Percentiles rank a stretch among this genome's conserved stretches.
These are phyloP conservation scores for Menidia menidia DNA, from an alignment of 2,797 vertebrate genomes.

Conservation along the genomic window DNA sequence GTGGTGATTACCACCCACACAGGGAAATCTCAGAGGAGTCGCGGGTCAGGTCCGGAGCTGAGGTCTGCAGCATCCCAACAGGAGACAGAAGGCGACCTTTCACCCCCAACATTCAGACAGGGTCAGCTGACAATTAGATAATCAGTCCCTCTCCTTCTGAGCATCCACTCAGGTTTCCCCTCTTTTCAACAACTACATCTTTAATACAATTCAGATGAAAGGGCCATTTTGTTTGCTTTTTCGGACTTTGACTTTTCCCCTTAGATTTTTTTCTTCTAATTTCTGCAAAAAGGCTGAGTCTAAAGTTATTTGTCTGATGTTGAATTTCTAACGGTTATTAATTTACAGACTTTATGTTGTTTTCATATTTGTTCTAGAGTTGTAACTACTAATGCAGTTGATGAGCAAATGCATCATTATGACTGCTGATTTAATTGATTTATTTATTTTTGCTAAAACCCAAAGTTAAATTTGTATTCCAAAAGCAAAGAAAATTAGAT, in stretches of 20 bases:
- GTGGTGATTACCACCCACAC: constrained; percentile 69
- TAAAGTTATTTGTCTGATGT: too few species aligned
- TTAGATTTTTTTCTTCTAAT: background rate
- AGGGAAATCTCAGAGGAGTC: constrained; percentile 52
- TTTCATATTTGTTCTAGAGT: too few species aligned
- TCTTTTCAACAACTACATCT: constrained; percentile 11
- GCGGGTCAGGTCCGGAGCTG: constrained; percentile 57
- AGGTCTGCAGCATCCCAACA: constrained; percentile 55
- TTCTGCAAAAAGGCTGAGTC: background rate
- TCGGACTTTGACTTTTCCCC: constrained; percentile 1
- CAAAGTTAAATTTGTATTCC: too few species aligned
- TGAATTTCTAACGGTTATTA: too few species aligned
- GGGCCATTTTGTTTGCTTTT: constrained; percentile 7
- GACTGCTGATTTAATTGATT: too few species aligned
- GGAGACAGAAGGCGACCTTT: constrained; percentile 61
- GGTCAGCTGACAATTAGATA: constrained; percentile 30
- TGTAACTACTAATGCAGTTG: too few species aligned
- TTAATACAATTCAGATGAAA: constrained; percentile 35
- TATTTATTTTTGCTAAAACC: too few species aligned
- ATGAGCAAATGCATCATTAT: too few species aligned
- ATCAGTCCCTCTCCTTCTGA: constrained; percentile 21
- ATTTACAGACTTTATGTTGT: too few species aligned
- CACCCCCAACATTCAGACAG: constrained; percentile 36
- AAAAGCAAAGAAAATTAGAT: too few species aligned
- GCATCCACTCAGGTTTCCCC: constrained; percentile 20